phyloP scores from a whole-genome alignment of 2,113 vertebrate species.

The Choloepus hoffmanni region DNA sequence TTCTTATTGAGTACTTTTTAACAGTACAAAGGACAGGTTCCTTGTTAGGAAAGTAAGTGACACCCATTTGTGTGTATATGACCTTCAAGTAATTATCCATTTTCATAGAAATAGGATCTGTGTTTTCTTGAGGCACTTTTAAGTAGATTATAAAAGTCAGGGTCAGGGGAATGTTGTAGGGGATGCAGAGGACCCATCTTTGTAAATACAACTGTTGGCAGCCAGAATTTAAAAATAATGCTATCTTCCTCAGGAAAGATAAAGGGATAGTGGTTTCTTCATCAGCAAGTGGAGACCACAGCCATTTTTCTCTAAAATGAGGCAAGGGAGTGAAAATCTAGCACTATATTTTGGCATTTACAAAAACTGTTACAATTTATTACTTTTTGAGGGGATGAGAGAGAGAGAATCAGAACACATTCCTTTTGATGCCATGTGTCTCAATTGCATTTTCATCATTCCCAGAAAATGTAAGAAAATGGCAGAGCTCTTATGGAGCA shows the following conservation, averaged over 20 bases:
- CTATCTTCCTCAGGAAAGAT: not conserved
- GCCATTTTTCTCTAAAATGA: conserved; percentile 22
- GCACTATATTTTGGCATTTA: conserved; percentile 43
- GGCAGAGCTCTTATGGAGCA: conserved; percentile 49
- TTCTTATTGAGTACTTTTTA: not conserved
- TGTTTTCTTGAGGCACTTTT: not conserved
- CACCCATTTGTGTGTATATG: not conserved
- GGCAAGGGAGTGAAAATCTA: conserved; percentile 23
- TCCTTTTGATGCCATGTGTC: conserved; percentile 2
- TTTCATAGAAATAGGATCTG: conserved; percentile 37
- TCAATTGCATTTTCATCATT: conserved; percentile 50
- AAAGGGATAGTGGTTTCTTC: conserved; percentile 18
- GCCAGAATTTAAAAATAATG: conserved; percentile 22
- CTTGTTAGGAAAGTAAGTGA: conserved; percentile 17
- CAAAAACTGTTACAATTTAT: conserved; percentile 25
- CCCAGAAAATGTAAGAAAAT: conserved; percentile 49
- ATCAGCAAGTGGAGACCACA: not conserved
- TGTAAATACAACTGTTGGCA: conserved; percentile 34
- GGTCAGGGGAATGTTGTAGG: conserved; percentile 38
- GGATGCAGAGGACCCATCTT: conserved; percentile 27
- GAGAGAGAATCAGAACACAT: not conserved
- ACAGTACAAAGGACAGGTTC: conserved; percentile 27
- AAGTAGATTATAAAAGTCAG: conserved; percentile 50
- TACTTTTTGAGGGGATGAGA: not conserved
- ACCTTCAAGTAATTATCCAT: not conserved